Base-by-base conservation (phyloP, 1,140 invertebrate genomes). In the Odontomachus brunneus region DNA sequence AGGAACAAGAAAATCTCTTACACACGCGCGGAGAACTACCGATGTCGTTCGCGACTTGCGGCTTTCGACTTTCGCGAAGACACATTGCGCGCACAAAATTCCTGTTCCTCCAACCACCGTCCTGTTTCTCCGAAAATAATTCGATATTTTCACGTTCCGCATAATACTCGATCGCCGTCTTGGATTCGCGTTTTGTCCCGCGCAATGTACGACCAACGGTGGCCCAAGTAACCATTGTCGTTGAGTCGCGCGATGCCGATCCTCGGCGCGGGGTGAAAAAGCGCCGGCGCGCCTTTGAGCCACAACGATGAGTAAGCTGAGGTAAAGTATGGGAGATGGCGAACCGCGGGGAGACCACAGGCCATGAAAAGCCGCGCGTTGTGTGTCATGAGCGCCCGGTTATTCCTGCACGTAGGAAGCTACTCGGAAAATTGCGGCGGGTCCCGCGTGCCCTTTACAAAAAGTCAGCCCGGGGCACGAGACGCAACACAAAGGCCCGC, bases 391-490 rank as follows among this genome's bases (percentile, higher is more conserved):
- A 71, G 82, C 78, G 60, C 62, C 66, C 69, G 49, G 74, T 80
- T 80, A 3, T 44, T 44, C 38, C 38, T 11, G 38, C 38, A 75
- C 72, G 74, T 84, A 62, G 33, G 14, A 55, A 66, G 44, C 57
- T 87, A 57, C 71, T 88, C 57, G 81, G 74, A 74, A 87, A 87
- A 88, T 84, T 19, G 69, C 55, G 24, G 82, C 17, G 48, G 48
- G 60, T 81, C 57, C 33, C 55, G 33, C 17, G 71, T 53, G 65
- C 44, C 82, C 73, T 87, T 85, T 51, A 76, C 82, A 88, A 55
- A 89, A 91, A 93, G 92, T 93, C 92, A 93, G 91, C 90, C 89
- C 78, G 90, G 87, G 91, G 91, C 90, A 74, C 75, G 89, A 91
- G 86, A 84, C 62, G 81, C 49, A 22, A 38, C 75, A 90, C 89